Percentiles rank a stretch among this genome's conserved stretches.
Evolutionary conservation across 1,140 invertebrate species (phyloP).

Genomic region (Coelopa frigida): DNA sequence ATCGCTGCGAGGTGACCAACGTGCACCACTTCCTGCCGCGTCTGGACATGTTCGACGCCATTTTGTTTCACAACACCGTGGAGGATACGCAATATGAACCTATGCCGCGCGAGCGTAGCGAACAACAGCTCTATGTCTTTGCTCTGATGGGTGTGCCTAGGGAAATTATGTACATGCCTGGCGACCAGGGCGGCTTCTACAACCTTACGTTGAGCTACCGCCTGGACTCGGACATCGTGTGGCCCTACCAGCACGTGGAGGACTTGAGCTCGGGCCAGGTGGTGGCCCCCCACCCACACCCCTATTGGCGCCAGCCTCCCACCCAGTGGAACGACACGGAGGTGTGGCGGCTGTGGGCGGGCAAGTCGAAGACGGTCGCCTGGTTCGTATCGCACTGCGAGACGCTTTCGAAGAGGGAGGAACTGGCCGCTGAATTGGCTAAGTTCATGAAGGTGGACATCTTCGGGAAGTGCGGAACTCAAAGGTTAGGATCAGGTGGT

Average conservation of each 20-base stretch:
- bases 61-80: constrained; percentile 40
- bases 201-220: constrained; percentile 58
- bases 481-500: constrained; percentile 23
- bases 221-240: constrained; percentile 55
- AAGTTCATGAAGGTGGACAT: constrained; percentile 56
- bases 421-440: constrained; percentile 49
- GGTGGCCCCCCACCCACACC: constrained; percentile 24
- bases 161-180: constrained; percentile 29
- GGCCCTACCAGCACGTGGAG: constrained; percentile 51
- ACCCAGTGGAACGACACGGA: constrained; percentile 19
- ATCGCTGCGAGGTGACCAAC: constrained; percentile 29
- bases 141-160: constrained; percentile 33
- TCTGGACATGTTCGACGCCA: constrained; percentile 37
- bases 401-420: constrained; percentile 48
- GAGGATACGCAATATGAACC: constrained; percentile 14
- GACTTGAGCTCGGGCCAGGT: constrained; percentile 23
- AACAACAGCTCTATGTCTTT: constrained; percentile 27
- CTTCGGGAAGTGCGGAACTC: constrained; percentile 55
- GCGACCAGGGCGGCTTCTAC: constrained; percentile 36
- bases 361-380: constrained; percentile 47
- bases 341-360: constrained; percentile 30
- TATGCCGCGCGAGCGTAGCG: constrained; percentile 10
- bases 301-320: constrained; percentile 22
- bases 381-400: constrained; percentile 60
- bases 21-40: constrained; percentile 20